These are phyloP conservation scores for Morphnarchus princeps DNA, from an alignment of 2,113 vertebrate species.

Conservation along the genomic window DNA sequence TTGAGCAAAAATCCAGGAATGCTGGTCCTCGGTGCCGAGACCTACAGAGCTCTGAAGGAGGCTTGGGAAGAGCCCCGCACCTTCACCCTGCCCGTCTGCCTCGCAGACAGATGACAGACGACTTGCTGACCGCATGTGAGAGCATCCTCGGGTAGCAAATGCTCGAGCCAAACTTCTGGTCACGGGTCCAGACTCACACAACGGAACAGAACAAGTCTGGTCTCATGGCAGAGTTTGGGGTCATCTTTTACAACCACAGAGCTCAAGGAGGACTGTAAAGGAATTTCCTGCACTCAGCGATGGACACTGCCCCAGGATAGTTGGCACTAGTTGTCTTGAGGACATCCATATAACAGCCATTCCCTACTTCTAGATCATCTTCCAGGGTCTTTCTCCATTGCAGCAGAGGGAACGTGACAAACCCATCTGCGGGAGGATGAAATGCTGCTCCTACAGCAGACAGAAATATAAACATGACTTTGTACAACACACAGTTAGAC, in stretches of 20 bases:
- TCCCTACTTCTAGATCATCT: background rate
- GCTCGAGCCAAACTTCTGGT: background rate
- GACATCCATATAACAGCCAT: background rate
- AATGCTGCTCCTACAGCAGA: background rate
- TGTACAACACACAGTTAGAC: background rate
- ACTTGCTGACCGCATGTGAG: background rate
- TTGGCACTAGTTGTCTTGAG: background rate
- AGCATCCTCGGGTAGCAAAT: background rate
- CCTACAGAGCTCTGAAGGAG: background rate
- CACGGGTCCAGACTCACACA: accelerated
- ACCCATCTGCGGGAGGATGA: background rate
- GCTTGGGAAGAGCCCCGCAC: background rate
- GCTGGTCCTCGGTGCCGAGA: background rate
- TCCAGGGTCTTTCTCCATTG: background rate
- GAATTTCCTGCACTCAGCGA: background rate
- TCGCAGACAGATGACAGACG: background rate
- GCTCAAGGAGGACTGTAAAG: background rate
- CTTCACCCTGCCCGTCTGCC: background rate
- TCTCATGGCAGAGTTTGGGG: background rate
- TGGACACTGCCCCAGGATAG: background rate
- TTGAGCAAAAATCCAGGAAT: background rate
- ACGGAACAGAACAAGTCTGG: background rate
- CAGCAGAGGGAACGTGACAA: background rate
- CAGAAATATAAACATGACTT: accelerated
- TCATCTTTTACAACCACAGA: background rate